Evolutionary conservation across 2,797 vertebrate genomes (phyloP).

Genomic region (Dromococcyx pavoninus): DNA sequence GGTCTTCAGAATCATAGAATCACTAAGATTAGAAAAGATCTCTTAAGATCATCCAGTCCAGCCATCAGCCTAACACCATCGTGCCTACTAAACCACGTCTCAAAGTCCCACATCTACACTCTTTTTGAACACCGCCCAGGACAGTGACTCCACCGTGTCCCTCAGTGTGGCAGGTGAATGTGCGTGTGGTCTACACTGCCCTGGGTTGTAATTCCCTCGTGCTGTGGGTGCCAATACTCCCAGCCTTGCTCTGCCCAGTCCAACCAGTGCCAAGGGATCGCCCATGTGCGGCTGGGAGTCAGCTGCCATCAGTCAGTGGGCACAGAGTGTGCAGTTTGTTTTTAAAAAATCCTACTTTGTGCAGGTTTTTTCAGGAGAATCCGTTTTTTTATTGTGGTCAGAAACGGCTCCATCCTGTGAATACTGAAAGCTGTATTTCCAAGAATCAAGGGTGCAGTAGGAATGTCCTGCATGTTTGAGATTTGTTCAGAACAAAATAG

Average conservation of each 20-base stretch:
- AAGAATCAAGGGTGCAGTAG: background rate
- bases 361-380: background rate
- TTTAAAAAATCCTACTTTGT: background rate
- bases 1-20: background rate
- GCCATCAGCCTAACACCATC: too few relatives aligned
- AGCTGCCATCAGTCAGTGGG: accelerated
- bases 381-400: background rate
- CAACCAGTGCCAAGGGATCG: background rate
- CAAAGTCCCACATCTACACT: too few relatives aligned
- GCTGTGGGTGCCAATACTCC: background rate
- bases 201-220: background rate
- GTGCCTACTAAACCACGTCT: too few relatives aligned
- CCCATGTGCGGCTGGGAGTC: accelerated
- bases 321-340: accelerated
- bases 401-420: background rate
- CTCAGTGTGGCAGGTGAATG: accelerated
- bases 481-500: background rate
- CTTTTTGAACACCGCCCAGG: too few relatives aligned
- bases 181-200: accelerated
- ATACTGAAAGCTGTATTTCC: background rate
- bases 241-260: background rate
- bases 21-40: too few relatives aligned
- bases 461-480: accelerated
- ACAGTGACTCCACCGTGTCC: too few relatives aligned
- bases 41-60: too few relatives aligned